Percentiles rank a stretch among this genome's conserved stretches.
Evolutionary conservation across 2,113 vertebrate genomes (phyloP).

Genomic region (Prolemur simus): DNA sequence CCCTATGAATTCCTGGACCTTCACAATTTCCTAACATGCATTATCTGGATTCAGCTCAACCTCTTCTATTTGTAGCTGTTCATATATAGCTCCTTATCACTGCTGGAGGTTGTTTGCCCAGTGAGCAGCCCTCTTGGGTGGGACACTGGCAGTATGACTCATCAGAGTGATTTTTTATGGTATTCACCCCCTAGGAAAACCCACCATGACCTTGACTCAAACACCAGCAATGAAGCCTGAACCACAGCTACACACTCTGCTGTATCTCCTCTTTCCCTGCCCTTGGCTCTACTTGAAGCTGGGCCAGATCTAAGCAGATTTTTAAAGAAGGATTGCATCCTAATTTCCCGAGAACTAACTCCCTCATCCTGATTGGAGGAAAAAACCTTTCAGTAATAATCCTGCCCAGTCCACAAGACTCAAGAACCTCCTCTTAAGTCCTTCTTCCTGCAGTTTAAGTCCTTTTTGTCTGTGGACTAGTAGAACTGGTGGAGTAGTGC

Average conservation of each 20-base stretch:
- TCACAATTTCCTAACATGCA: fast-evolving
- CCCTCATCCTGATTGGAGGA: neutral
- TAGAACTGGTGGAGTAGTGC: neutral
- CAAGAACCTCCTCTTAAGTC: neutral
- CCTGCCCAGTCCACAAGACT: neutral
- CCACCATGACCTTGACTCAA: neutral
- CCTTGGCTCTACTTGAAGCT: neutral
- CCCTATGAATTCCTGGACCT: fast-evolving
- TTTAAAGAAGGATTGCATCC: neutral
- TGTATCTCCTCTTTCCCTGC: neutral
- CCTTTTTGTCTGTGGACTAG: fast-evolving
- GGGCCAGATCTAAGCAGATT: neutral
- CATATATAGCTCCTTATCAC: neutral
- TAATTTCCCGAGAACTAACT: neutral
- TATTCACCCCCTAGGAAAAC: neutral
- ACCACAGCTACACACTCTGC: fast-evolving
- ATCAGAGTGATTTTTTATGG: neutral
- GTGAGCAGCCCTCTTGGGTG: neutral
- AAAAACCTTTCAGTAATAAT: neutral
- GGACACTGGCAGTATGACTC: too few relatives aligned
- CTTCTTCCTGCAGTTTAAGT: neutral
- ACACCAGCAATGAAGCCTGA: neutral
- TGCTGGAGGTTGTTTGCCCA: neutral
- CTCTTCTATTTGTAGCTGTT: neutral
- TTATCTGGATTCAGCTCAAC: neutral